These are phyloP conservation scores for Aulostomus chinensis DNA, from an alignment of 2,797 vertebrate genomes.

Conservation along the genomic window DNA sequence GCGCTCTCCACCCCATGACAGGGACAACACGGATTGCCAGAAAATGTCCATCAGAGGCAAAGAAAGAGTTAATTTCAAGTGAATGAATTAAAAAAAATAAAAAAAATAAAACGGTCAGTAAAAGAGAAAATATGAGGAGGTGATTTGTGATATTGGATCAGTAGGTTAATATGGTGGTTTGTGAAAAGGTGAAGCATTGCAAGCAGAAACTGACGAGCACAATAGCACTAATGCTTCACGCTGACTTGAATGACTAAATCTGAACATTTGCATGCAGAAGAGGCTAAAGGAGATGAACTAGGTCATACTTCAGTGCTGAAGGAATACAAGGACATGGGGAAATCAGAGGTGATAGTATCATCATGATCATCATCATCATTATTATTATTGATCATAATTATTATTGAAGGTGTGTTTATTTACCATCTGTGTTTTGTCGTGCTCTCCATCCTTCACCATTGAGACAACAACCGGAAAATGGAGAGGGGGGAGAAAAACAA, in stretches of 20 bases:
- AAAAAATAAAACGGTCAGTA: too few relatives aligned
- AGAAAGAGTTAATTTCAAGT: too few relatives aligned
- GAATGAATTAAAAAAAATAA: too few relatives aligned
- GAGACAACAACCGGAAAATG: slow-evolving; percentile 75
- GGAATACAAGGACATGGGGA: slow-evolving; percentile 46
- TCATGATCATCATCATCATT: slow-evolving; percentile 42
- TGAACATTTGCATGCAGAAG: slow-evolving; percentile 57
- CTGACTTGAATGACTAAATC: slow-evolving; percentile 44
- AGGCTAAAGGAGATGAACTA: slow-evolving; percentile 1
- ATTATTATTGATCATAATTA: slow-evolving; percentile 31
- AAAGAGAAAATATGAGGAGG: too few relatives aligned
- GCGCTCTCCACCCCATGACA: too few relatives aligned
- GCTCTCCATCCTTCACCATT: slow-evolving; percentile 86
- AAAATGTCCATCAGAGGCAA: too few relatives aligned
- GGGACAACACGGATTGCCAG: too few relatives aligned
- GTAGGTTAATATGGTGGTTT: too few relatives aligned
- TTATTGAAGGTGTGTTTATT: slow-evolving; percentile 80
- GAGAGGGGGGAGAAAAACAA: slow-evolving; percentile 76
- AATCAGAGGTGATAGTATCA: slow-evolving; percentile 50
- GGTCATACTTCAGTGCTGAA: slow-evolving; percentile 40
- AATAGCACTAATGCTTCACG: slow-evolving; percentile 3
- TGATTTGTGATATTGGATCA: too few relatives aligned
- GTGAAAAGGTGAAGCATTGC: too few relatives aligned
- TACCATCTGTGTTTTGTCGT: slow-evolving; percentile 86
- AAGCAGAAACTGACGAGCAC: too few relatives aligned